Base-by-base conservation (phyloP, 2,797 vertebrate genomes). In the Bucorvus abyssinicus region DNA sequence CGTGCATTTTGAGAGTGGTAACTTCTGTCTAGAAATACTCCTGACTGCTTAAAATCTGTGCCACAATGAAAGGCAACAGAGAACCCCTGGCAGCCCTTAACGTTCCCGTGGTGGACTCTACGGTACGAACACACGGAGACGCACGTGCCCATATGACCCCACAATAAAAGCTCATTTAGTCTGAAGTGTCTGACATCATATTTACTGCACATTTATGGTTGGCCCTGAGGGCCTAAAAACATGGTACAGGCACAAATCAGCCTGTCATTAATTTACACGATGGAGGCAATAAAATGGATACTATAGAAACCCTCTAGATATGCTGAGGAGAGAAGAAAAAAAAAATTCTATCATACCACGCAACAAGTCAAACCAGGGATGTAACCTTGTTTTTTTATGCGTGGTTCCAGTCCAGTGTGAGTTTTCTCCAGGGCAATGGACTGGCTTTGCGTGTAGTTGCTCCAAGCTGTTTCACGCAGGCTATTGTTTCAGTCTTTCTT, bases 331-430 rank as follows among this genome's bases (percentile, higher is more conserved):
- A 56, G 16, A 6, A 74, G 12, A 30, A 78, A 87, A 81, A 81
- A 70, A 44, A 29, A 16, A 0, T 36, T 76, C 12, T 52, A 7
- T 70, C 36, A 5, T 61, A 64, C 0, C 17, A 21, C 1, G 0
- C n/a, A 93, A 32, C 13, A 57, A 1, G 11, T 59, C 42, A 65
- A 86, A 81, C 12, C 16, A 81, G 85, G 22, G 10, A 18, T 75
- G 20, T 44, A 80, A 75, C 36, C 9, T 60, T 2, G 0, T 3
- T 14, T 27, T 61, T 90, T 82, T 24, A 36, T 3, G 2, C 16
- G 85, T 80, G 29, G 5, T 87, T 91, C 71, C 50, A 64, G 19
- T 64, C 34, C 69, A 88, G 34, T 0, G 0, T 60, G 56, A 56
- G 23, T 80, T 91, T 93, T 87, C 93, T 93, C 79, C 69, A 64